A percentile compares a stretch with the other conserved stretches of the same genome.
Conservation (phyloP, 2,113 vertebrate species). For the Gracilinanus agilis region DNA sequence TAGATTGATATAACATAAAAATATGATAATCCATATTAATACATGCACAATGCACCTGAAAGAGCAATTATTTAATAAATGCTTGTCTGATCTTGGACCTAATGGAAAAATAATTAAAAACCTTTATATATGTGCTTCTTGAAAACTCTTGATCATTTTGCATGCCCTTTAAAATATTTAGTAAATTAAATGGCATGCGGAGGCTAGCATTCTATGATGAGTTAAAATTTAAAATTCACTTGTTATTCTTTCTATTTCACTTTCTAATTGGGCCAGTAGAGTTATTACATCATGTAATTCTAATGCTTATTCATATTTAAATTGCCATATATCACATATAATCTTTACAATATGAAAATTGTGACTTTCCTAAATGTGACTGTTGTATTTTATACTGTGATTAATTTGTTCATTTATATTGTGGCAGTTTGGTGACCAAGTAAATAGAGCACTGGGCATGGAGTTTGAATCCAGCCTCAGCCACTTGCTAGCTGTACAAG, state of each 20-base stretch:
- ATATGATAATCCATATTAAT: neutral
- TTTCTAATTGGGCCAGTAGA: neutral
- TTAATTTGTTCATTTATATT: conserved; percentile 19
- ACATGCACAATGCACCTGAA: neutral
- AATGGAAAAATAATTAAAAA: conserved; percentile 9
- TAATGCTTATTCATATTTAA: conserved; percentile 12
- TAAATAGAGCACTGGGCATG: neutral
- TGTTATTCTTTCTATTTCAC: conserved; percentile 22
- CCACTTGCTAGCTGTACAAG: neutral
- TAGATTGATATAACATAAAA: neutral
- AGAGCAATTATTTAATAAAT: neutral
- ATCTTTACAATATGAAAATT: neutral
- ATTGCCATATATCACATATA: neutral
- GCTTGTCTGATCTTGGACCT: neutral
- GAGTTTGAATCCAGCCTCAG: neutral
- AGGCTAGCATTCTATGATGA: neutral
- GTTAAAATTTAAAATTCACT: neutral
- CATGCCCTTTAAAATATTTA: neutral
- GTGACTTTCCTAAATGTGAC: conserved; percentile 9
- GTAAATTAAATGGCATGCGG: neutral
- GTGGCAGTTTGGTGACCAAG: neutral
- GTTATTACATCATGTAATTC: neutral
- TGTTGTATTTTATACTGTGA: conserved; percentile 13
- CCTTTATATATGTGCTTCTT: conserved; percentile 18
- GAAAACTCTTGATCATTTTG: conserved; percentile 42